Evolutionary conservation across 2,888 invertebrate species (phyloP).

Genomic region (Cataglyphis livida): DNA sequence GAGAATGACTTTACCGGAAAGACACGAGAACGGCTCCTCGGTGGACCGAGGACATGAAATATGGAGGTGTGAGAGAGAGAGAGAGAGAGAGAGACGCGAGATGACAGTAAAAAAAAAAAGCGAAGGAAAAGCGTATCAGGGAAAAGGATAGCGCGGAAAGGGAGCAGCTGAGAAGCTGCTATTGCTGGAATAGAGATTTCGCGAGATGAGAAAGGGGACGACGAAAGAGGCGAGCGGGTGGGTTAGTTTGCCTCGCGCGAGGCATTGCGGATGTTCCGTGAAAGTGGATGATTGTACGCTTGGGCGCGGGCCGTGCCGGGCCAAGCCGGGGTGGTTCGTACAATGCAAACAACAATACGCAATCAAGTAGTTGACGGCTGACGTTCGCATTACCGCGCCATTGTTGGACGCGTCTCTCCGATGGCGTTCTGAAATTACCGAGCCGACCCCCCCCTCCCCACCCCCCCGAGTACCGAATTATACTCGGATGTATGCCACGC

Average conservation of each 20-base stretch:
- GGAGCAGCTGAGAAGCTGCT: slow-evolving; percentile 32
- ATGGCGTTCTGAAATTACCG: slow-evolving; percentile 78
- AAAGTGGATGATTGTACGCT: slow-evolving; percentile 72
- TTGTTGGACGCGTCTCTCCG: slow-evolving; percentile 77
- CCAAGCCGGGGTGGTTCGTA: slow-evolving; percentile 53
- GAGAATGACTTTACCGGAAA: slow-evolving; percentile 5
- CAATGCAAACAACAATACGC: slow-evolving; percentile 83
- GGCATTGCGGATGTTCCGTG: slow-evolving; percentile 61
- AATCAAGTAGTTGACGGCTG: slow-evolving; percentile 83
- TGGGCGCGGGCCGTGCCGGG: slow-evolving; percentile 55
- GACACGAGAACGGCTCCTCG: background rate
- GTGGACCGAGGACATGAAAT: background rate
- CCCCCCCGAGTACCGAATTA: slow-evolving; percentile 36
- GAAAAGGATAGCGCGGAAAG: background rate
- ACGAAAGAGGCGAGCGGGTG: background rate
- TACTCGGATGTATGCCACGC: slow-evolving; percentile 3
- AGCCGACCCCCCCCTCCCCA: slow-evolving; percentile 38
- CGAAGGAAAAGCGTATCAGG: background rate
- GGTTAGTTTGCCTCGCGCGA: slow-evolving; percentile 34
- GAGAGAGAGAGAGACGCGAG: background rate
- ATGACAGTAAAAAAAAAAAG: background rate
- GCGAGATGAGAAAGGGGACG: background rate
- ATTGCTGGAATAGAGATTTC: slow-evolving; percentile 1
- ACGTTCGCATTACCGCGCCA: slow-evolving; percentile 80
- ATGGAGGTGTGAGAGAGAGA: background rate